Base-by-base conservation (phyloP, 92 coral and sea anemone genomes). In the Siderastrea radians region DNA sequence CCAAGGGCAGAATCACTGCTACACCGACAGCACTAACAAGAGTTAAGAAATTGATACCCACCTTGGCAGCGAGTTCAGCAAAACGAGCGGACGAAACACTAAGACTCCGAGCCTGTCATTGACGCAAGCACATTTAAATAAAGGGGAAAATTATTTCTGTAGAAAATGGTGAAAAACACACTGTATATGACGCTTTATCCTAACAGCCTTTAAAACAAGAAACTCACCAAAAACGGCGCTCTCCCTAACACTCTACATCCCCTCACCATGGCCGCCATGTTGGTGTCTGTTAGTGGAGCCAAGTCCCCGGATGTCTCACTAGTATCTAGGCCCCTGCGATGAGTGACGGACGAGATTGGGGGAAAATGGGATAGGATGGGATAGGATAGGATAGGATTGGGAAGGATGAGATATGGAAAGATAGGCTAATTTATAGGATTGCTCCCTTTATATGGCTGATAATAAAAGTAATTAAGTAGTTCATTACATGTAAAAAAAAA, bases 251-350 rank as follows among this genome's bases (percentile, higher is more conserved):
- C 90, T 91, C 98, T 95, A 84, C 99, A 91, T 81, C 94, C 94
- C 81, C 89, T 89, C 79, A 86, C 80, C 61, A 95, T 86, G 83
- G 98, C 99, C 98, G 96, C 96, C 98, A 96, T 98, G 95, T 75
- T 94, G 93, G 90, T 75, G 69, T 19, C 80, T 64, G 80, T 77
- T 16, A 80, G 85, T 81, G 74, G 75, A 68, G 19, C 5, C 16
- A 64, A 83, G 10, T 4, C 13, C 96, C 96, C 96, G 96, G 96
- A 93, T 93, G 81, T n/a, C 10, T 10, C 61, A 19, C 48, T 79
- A 9, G 79, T 50, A 12, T 46, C 90, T 81, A 59, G 71, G 50
- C 73, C 11, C 13, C n/a, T 14, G 15, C 44, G 15, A n/a, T 19
- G n/a, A 7, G 3, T 62, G 67, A n/a, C 12, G 6, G 14, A 17